phyloP scores from a whole-genome alignment of 1,140 invertebrate species.

The Ceratosolen solmsi region DNA sequence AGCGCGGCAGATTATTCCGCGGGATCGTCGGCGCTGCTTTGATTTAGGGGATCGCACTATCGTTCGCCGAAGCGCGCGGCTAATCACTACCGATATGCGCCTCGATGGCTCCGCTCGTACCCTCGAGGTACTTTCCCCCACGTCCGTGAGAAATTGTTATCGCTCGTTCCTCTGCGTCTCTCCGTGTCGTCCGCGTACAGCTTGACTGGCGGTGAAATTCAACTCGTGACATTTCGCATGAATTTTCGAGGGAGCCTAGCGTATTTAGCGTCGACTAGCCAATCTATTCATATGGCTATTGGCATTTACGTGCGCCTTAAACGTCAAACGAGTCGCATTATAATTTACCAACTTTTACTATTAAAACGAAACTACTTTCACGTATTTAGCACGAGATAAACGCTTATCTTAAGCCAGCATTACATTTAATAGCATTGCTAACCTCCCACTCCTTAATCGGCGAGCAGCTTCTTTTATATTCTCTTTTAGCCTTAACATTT shows the following conservation, averaged over 20 bases:
- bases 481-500: no score
- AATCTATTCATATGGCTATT: neutral
- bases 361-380: neutral
- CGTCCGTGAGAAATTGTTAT: no score
- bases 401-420: neutral
- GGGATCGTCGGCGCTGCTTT: no score
- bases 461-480: neutral
- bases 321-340: neutral
- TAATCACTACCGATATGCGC: conserved; percentile 20
- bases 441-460: neutral
- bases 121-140: neutral
- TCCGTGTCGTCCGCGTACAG: no score
- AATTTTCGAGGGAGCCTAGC: no score
- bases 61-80: no score
- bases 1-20: no score
- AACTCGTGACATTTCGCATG: no score
- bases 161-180: no score
- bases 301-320: neutral
- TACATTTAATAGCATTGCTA: neutral
- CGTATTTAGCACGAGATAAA: neutral
- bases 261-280: no score
- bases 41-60: no score
- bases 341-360: neutral
- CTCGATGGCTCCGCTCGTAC: neutral
- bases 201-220: no score